A percentile compares a stretch with the other conserved stretches of the same genome.
phyloP scores from a whole-genome alignment of 2,888 invertebrate genomes.

The Apamea monoglypha region DNA sequence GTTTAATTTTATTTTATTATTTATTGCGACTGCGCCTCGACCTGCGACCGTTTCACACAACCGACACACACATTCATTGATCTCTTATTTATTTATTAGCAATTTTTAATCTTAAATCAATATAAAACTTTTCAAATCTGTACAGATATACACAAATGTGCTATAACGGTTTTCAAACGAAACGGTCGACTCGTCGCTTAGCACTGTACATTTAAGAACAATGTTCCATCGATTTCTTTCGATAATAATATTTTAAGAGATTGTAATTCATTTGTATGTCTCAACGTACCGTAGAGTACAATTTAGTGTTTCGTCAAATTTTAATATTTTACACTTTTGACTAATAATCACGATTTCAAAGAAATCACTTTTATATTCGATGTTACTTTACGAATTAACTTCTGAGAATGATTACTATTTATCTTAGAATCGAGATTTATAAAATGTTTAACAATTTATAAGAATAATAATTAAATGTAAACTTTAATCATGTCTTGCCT shows the following conservation, averaged over 20 bases:
- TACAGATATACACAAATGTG: conserved; percentile 53
- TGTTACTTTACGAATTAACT: conserved; percentile 71
- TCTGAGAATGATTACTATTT: conserved; percentile 67
- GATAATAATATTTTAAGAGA: conserved; percentile 68
- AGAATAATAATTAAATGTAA: conserved; percentile 65
- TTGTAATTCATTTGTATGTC: conserved; percentile 66
- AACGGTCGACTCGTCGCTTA: conserved; percentile 63
- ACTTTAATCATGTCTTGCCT: conserved; percentile 85
- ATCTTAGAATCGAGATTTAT: conserved; percentile 65
- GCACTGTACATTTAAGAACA: conserved; percentile 73
- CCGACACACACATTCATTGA: conserved; percentile 61
- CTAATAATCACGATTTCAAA: conserved; percentile 81
- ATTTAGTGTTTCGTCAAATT: conserved; percentile 72
- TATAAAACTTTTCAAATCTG: conserved; percentile 53
- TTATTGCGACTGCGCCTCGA: conserved; percentile 75
- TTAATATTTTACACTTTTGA: conserved; percentile 74
- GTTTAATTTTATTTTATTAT: conserved; percentile 84
- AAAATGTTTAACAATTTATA: conserved; percentile 74
- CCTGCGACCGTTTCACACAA: conserved; percentile 61
- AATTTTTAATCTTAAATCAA: conserved; percentile 45
- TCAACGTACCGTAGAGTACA: conserved; percentile 76
- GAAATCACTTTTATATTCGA: conserved; percentile 79
- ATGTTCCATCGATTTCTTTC: conserved; percentile 74
- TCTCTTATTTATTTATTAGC: conserved; percentile 72
- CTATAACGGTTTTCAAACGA: conserved; percentile 42